A percentile compares a stretch with the other conserved stretches of the same genome.
These are phyloP conservation scores for Schizopygopsis pylzovi DNA, from an alignment of 2,797 vertebrate genomes.

Conservation along the genomic window DNA sequence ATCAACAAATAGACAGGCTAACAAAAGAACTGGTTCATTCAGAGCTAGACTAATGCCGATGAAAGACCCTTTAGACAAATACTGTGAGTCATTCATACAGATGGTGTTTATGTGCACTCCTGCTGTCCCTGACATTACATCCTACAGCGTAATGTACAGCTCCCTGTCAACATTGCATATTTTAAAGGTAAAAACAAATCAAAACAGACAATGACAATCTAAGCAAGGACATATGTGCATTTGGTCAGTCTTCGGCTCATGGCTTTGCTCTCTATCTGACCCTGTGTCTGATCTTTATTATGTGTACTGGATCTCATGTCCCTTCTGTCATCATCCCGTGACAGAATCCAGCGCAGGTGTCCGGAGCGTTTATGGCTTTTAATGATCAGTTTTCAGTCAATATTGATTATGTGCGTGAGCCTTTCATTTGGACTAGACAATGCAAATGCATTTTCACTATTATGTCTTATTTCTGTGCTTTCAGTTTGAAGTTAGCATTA, in stretches of 20 bases:
- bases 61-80: constrained; percentile 20
- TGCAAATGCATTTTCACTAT: constrained; percentile 4
- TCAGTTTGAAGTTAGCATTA: background rate
- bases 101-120: constrained; percentile 28
- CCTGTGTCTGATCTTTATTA: background rate
- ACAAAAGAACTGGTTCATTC: constrained; percentile 33
- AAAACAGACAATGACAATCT: background rate
- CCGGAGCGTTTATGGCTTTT: background rate
- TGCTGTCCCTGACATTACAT: constrained; percentile 19
- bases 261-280: constrained; percentile 6
- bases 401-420: background rate
- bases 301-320: constrained; percentile 28
- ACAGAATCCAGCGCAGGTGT: constrained; percentile 10
- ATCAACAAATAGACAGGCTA: constrained; percentile 14
- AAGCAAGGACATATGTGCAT: background rate
- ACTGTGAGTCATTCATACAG: constrained; percentile 21
- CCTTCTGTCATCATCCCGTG: background rate
- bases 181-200: constrained; percentile 13
- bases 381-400: constrained; percentile 39
- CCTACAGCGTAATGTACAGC: background rate
- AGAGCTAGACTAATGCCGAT: constrained; percentile 27
- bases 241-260: background rate
- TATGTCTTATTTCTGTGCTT: background rate
- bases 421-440: constrained; percentile 11
- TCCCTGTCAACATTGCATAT: background rate